These are phyloP conservation scores for Drosophila heteroneura DNA, from an alignment of 2,888 invertebrate genomes.

Conservation along the genomic window DNA sequence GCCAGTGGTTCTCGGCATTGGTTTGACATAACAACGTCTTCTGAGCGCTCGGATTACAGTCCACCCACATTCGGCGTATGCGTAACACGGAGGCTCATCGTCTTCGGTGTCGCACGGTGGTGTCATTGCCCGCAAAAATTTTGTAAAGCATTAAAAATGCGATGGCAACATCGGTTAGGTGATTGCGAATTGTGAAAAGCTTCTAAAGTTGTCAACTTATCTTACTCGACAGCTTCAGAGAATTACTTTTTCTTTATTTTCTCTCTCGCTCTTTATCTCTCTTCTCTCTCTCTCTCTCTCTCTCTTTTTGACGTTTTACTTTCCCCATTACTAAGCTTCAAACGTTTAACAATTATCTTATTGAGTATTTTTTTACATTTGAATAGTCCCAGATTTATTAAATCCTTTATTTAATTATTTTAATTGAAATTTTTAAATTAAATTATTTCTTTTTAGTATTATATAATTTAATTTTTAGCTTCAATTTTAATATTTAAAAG, in stretches of 20 bases:
- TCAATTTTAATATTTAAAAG: neutral
- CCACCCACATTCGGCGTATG: slow-evolving; percentile 41
- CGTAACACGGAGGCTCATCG: slow-evolving; percentile 39
- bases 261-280: neutral
- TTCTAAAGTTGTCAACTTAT: neutral
- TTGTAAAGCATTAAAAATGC: neutral
- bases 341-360: neutral
- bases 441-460: neutral
- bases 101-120: neutral
- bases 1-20: slow-evolving; percentile 15
- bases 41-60: slow-evolving; percentile 28
- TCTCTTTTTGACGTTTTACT: neutral
- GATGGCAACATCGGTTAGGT: neutral
- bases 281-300: neutral
- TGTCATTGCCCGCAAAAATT: neutral
- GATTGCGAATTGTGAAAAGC: neutral
- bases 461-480: neutral
- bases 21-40: slow-evolving; percentile 29
- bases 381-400: neutral
- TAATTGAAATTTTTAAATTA: accelerated
- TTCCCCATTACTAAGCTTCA: neutral
- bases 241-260: neutral
- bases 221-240: neutral
- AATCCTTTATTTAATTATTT: neutral
- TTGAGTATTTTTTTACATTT: neutral